Evolutionary conservation across 2,113 vertebrate species (phyloP), one percentile per base, ranked within the genome.

Genomic region (Cromileptes altivelis): DNA sequence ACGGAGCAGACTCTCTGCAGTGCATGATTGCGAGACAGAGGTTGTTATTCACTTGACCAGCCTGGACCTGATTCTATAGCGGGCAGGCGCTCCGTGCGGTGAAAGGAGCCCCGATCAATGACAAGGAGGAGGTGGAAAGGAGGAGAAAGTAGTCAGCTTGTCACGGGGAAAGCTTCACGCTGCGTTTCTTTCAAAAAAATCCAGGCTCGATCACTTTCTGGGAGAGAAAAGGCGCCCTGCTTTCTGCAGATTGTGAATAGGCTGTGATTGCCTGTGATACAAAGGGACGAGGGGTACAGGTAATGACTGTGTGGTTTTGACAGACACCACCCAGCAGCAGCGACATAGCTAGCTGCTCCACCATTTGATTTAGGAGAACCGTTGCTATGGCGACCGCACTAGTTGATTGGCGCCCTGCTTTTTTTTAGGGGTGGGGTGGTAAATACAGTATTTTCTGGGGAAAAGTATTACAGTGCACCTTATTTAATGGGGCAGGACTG

Each of bases 251-350:
- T 80, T 55, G 86, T 91, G 91, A 94, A 94, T 89, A 87, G 92
- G 69, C 70, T 37, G 70, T 93, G 93, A 94, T 93, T 93, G 86
- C 84, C 78, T 40, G 85, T 14, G 55, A 82, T 63, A 91, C 85
- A 91, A 91, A 93, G 70, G 73, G 74, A 78, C 45, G 45, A 70
- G 72, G 42, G 88, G 76, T 67, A 52, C 90, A 92, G 91, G 89
- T 91, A 93, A 93, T 92, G 83, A 87, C 84, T 82, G 85, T 85
- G 74, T 65, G 85, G 53, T 67, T 88, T 71, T 87, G 88, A 89
- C 72, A 87, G 84, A 78, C 89, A 70, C 81, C 85, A 90, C 85
- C 90, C 88, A 71, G 82, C 81, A 87, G 82, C 79, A 52, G 86
- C 80, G 55, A 64, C 87, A 45, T 70, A 21, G 72, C 73, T 74